These are phyloP conservation scores for Athalia circularis DNA, from an alignment of 2,888 invertebrate species.

Conservation along the genomic window DNA sequence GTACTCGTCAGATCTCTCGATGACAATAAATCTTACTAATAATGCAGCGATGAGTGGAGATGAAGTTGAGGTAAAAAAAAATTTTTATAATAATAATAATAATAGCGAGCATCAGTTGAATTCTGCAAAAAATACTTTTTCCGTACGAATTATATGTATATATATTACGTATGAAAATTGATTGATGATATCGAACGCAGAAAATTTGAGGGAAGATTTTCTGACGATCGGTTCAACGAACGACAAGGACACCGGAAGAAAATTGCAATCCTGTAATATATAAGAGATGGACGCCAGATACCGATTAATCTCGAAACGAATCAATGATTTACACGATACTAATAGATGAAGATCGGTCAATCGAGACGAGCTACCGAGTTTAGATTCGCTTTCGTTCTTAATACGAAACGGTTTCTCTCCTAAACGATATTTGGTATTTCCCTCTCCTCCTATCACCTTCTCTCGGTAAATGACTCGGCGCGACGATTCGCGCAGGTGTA, in stretches of 20 bases:
- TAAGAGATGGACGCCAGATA: not conserved
- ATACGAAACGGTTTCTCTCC: conserved; percentile 46
- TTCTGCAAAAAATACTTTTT: too few relatives aligned
- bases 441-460: not conserved
- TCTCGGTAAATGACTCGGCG: not conserved
- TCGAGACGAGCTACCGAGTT: conserved; percentile 25
- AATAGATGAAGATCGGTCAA: conserved; percentile 4
- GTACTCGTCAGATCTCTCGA: too few relatives aligned
- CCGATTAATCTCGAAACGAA: not conserved
- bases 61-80: too few relatives aligned
- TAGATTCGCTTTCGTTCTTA: conserved; percentile 47
- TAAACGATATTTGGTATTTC: conserved; percentile 25
- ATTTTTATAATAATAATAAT: too few relatives aligned
- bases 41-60: too few relatives aligned
- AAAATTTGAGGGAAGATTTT: too few relatives aligned
- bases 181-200: too few relatives aligned
- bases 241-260: conserved; percentile 1
- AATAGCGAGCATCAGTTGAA: too few relatives aligned
- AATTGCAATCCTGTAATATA: too few relatives aligned
- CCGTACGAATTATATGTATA: too few relatives aligned
- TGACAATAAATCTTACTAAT: too few relatives aligned
- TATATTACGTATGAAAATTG: too few relatives aligned
- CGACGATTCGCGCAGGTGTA: not conserved
- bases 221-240: not conserved
- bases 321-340: conserved; percentile 13